Percentiles rank a stretch among this genome's conserved stretches.
Evolutionary conservation across 2,113 vertebrate genomes (phyloP).

Genomic region (Dicerorhinus sumatrensis): DNA sequence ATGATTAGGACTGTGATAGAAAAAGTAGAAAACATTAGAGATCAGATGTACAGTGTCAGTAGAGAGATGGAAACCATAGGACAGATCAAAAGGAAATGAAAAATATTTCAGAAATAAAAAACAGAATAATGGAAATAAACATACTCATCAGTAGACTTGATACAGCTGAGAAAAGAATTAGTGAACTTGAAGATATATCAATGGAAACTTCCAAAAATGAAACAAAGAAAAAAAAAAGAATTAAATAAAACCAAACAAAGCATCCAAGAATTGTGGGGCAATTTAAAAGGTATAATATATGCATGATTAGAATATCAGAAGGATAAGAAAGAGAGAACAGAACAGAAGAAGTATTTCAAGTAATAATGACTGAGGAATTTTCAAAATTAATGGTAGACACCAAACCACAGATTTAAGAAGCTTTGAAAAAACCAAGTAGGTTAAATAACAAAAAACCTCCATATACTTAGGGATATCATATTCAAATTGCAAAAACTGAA

Average conservation of each 20-base stretch:
- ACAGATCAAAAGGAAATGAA: not conserved
- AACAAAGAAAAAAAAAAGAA: not conserved
- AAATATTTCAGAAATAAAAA: too few species aligned
- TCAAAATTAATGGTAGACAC: not conserved
- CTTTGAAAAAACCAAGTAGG: not conserved
- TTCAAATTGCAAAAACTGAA: not conserved
- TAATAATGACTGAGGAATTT: too few species aligned
- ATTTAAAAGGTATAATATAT: not conserved
- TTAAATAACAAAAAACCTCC: not conserved
- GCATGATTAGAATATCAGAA: not conserved
- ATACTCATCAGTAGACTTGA: not conserved
- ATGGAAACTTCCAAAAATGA: not conserved
- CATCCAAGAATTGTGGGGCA: not conserved
- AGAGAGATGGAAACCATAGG: not conserved
- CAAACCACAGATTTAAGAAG: not conserved
- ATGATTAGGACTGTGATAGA: not conserved
- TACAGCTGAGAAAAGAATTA: not conserved
- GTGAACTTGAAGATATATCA: not conserved
- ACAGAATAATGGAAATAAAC: too few species aligned
- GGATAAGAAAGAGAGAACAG: not conserved
- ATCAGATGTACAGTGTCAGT: not conserved
- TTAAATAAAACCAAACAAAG: not conserved
- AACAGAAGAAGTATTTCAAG: too few species aligned
- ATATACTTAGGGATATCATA: not conserved
- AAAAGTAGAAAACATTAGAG: not conserved